Percentiles rank a stretch among this genome's conserved stretches.
phyloP scores from a whole-genome alignment of 2,113 vertebrate genomes.

The Pterophyllum scalare region DNA sequence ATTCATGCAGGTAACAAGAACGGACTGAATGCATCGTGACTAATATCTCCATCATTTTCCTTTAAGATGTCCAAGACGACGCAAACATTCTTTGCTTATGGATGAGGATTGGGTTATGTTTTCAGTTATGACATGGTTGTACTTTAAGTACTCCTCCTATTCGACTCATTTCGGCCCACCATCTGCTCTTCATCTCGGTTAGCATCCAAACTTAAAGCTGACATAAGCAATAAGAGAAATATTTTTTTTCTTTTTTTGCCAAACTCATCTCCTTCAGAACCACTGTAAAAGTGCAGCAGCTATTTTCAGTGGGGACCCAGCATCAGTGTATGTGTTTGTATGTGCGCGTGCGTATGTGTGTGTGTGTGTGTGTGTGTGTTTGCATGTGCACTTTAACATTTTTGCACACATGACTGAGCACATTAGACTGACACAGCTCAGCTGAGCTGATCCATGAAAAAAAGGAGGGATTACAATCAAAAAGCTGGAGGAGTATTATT shows the following conservation, averaged over 20 bases:
- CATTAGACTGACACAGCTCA: slow-evolving; percentile 33
- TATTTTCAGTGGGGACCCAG: slow-evolving; percentile 36
- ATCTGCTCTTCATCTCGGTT: slow-evolving; percentile 38
- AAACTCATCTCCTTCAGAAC: slow-evolving; percentile 53
- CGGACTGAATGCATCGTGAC: slow-evolving; percentile 54
- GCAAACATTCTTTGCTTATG: slow-evolving; percentile 2
- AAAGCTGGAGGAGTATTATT: slow-evolving; percentile 28
- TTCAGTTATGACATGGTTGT: slow-evolving; percentile 21
- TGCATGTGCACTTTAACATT: slow-evolving; percentile 60
- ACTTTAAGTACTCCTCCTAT: slow-evolving; percentile 8
- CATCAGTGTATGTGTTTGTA: not conserved
- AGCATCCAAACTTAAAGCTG: slow-evolving; percentile 56
- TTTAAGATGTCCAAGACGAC: slow-evolving; percentile 24
- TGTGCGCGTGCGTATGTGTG: not conserved
- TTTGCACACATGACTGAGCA: slow-evolving; percentile 63
- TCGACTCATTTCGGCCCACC: slow-evolving; percentile 23
- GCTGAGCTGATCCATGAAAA: slow-evolving; percentile 29
- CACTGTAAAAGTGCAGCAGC: slow-evolving; percentile 51
- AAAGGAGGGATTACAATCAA: slow-evolving; percentile 17
- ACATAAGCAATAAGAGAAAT: slow-evolving; percentile 70
- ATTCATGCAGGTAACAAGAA: slow-evolving; percentile 40
- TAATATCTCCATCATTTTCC: slow-evolving; percentile 41
- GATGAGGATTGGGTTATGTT: slow-evolving; percentile 3
- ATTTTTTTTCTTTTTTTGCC: slow-evolving; percentile 55
- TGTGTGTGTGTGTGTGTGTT: slow-evolving; percentile 13